Percentiles rank a stretch among this genome's conserved stretches.
Conservation (phyloP, 2,113 vertebrate genomes). For the Crotalus viridis region DNA sequence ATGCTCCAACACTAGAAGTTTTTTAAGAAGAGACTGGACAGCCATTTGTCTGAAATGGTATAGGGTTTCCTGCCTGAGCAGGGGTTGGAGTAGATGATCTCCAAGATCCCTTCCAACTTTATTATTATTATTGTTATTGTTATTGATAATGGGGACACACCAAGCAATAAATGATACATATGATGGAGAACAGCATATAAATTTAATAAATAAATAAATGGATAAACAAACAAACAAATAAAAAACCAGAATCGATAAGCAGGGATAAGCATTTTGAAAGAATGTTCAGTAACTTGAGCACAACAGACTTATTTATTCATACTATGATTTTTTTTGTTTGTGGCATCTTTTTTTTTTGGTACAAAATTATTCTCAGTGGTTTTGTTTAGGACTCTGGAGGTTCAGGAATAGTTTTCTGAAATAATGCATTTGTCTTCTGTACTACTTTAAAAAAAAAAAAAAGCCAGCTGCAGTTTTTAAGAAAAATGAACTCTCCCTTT, state of each 20-base stretch:
- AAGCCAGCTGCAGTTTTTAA: conserved; percentile 5
- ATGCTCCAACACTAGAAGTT: too few species aligned
- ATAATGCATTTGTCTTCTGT: conserved; percentile 17
- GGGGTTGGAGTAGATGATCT: too few species aligned
- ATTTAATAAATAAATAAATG: too few species aligned
- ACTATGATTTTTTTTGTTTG: not conserved
- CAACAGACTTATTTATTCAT: not conserved
- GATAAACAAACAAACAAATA: too few species aligned
- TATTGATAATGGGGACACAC: not conserved
- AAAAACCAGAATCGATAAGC: too few species aligned
- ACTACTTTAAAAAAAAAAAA: not conserved
- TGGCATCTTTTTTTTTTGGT: not conserved
- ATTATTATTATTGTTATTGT: too few species aligned
- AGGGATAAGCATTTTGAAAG: not conserved
- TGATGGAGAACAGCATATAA: not conserved
- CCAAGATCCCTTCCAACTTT: too few species aligned
- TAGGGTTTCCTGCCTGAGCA: too few species aligned
- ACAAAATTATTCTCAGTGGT: not conserved
- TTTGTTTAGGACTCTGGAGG: not conserved
- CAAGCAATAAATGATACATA: not conserved
- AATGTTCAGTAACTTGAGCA: not conserved
- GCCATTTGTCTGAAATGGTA: too few species aligned
- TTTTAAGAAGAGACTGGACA: too few species aligned
- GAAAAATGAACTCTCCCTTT: conserved; percentile 6
- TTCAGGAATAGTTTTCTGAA: conserved; percentile 2